These are phyloP conservation scores for Epizoanthus illoricatus DNA, from an alignment of 92 coral and sea anemone species.

Conservation along the genomic window DNA sequence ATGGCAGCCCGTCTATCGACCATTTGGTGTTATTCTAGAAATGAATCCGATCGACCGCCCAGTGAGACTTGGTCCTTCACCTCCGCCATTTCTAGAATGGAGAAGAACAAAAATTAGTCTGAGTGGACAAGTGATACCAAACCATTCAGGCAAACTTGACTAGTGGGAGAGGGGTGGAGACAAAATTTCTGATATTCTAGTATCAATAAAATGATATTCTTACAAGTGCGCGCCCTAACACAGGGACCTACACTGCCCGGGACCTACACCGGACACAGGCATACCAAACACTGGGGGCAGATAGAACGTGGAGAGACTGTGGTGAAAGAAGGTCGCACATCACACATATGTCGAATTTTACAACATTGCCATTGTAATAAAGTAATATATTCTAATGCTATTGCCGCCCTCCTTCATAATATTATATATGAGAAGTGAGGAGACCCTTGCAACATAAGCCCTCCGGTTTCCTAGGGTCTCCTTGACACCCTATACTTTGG, in stretches of 20 bases:
- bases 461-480: too few species aligned
- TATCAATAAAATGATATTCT: too few species aligned
- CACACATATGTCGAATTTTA: too few species aligned
- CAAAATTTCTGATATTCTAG: too few species aligned
- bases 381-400: too few species aligned
- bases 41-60: conserved; percentile 53
- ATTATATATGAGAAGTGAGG: too few species aligned
- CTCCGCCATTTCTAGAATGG: conserved; percentile 86
- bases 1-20: not conserved
- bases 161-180: too few species aligned
- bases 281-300: not conserved
- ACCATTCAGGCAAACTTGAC: not conserved
- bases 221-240: not conserved
- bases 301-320: not conserved
- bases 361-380: too few species aligned
- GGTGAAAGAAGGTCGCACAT: not conserved
- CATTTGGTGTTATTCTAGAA: not conserved
- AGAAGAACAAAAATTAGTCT: conserved; percentile 1
- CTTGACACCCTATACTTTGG: too few species aligned
- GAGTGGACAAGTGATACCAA: not conserved
- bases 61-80: conserved; percentile 89
- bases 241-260: too few species aligned
- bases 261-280: not conserved
- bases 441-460: too few species aligned
- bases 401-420: too few species aligned